phyloP scores from a whole-genome alignment of 2,797 vertebrate genomes.

The Poecile montanus region DNA sequence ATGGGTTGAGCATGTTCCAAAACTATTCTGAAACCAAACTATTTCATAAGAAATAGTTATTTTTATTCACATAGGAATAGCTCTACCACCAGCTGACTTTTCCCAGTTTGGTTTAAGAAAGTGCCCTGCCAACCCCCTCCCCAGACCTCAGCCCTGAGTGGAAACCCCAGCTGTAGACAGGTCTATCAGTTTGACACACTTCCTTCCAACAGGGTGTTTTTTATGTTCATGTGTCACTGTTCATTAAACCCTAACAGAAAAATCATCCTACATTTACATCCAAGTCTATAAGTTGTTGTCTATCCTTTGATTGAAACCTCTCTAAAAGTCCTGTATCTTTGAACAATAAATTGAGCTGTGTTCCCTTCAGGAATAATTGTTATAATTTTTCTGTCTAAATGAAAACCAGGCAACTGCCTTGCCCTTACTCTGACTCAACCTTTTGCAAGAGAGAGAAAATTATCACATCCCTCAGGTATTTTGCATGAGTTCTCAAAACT shows the following conservation, averaged over 20 bases:
- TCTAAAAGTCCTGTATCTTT: neutral
- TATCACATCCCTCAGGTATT: neutral
- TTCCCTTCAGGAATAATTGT: neutral
- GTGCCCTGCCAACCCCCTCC: neutral
- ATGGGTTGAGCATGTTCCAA: neutral
- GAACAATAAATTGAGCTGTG: neutral
- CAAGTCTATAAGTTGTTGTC: neutral
- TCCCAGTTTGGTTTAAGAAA: neutral
- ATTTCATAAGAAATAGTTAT: neutral
- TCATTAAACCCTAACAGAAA: neutral
- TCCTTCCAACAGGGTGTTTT: neutral
- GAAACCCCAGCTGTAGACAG: neutral
- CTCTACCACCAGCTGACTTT: neutral
- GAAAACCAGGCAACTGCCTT: neutral
- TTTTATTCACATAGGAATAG: neutral
- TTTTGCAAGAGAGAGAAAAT: neutral
- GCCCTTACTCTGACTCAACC: neutral
- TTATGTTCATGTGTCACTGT: neutral
- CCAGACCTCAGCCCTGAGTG: neutral
- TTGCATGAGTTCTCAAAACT: neutral
- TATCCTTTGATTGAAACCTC: neutral
- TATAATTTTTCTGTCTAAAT: neutral
- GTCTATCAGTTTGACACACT: neutral
- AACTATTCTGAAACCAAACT: neutral
- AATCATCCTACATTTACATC: neutral